phyloP scores from a whole-genome alignment of 2,113 vertebrate species.

The Xiphorhynchus elegans region DNA sequence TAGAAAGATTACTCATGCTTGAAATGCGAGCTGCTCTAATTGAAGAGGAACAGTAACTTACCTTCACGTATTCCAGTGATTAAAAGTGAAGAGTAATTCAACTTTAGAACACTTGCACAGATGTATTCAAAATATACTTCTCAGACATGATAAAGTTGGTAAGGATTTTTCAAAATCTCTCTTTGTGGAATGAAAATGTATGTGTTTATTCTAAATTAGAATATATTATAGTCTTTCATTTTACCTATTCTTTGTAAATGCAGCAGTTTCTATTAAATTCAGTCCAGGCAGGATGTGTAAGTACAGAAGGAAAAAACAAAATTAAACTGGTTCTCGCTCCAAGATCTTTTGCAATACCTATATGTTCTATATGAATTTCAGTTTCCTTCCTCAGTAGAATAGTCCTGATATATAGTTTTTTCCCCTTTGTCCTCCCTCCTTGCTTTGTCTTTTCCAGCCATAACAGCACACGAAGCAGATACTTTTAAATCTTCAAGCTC shows the following conservation, averaged over 20 bases:
- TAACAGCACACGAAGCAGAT: rapidly evolving
- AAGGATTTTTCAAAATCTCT: background rate
- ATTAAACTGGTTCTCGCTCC: background rate
- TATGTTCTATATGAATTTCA: background rate
- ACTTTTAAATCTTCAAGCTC: background rate
- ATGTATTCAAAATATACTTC: background rate
- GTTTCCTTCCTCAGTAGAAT: background rate
- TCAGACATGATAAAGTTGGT: background rate
- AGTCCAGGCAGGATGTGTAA: background rate
- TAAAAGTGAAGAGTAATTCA: background rate
- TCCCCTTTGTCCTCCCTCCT: rapidly evolving
- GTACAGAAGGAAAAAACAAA: background rate
- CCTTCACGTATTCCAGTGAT: background rate
- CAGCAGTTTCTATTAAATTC: background rate
- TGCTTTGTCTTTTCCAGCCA: background rate
- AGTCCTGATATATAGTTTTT: background rate
- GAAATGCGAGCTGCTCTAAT: background rate
- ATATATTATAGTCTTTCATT: background rate
- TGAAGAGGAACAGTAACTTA: background rate
- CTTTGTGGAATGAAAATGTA: background rate
- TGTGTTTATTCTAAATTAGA: background rate
- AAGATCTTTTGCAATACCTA: background rate
- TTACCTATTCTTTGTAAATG: background rate
- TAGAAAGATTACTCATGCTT: background rate
- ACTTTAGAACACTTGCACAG: background rate